These are phyloP conservation scores for Dendrocopos noguchii DNA, from an alignment of 2,113 vertebrate genomes.

Conservation along the genomic window DNA sequence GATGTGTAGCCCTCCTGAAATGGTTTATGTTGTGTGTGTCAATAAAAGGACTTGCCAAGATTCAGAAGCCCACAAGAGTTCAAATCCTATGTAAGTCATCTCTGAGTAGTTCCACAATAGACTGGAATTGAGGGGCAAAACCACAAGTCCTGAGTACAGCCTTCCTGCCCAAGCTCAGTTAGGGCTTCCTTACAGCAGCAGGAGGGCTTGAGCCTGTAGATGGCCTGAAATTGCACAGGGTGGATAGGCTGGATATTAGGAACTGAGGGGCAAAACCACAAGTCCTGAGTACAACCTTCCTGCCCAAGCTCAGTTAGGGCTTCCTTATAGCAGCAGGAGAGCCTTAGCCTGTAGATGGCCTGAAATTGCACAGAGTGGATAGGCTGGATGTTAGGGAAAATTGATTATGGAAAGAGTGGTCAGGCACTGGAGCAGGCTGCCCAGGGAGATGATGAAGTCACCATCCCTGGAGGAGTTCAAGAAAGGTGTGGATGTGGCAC, in stretches of 20 bases:
- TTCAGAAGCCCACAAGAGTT: neutral
- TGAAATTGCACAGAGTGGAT: too few relatives aligned
- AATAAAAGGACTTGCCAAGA: neutral
- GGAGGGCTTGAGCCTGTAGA: neutral
- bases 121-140: neutral
- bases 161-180: neutral
- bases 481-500: too few relatives aligned
- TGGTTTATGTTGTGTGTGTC: neutral
- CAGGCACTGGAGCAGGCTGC: too few relatives aligned
- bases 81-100: neutral
- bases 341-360: neutral
- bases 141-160: neutral
- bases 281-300: neutral
- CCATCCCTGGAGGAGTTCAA: too few relatives aligned
- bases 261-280: neutral
- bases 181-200: neutral
- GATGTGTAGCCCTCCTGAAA: neutral
- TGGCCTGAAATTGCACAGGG: neutral
- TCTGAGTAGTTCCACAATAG: neutral
- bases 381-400: too few relatives aligned
- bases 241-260: too few relatives aligned
- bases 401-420: too few relatives aligned
- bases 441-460: too few relatives aligned
- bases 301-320: neutral
- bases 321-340: neutral